These are phyloP conservation scores for Orchesellides sinensis DNA, from an alignment of 2,888 invertebrate genomes.

Conservation along the genomic window DNA sequence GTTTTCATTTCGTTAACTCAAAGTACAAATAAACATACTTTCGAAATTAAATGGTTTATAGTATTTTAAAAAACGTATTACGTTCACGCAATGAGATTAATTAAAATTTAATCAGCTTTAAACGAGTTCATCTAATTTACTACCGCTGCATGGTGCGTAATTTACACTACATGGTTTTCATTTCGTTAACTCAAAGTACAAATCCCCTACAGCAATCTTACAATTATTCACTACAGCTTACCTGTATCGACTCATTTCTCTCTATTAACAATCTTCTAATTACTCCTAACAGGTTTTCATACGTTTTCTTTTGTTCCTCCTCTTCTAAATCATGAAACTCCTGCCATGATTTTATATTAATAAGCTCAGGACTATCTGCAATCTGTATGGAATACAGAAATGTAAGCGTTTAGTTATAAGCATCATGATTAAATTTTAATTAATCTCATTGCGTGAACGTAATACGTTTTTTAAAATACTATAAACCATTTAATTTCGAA, in stretches of 20 bases:
- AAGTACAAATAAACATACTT: too few relatives aligned
- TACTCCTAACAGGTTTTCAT: slow-evolving; percentile 70
- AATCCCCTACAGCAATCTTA: too few relatives aligned
- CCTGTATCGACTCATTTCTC: slow-evolving; percentile 73
- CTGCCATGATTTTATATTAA: slow-evolving; percentile 72
- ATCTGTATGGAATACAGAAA: slow-evolving; percentile 7
- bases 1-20: too few relatives aligned
- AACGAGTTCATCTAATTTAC: not conserved
- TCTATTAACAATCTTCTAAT: slow-evolving; percentile 70
- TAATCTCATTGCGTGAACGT: not conserved
- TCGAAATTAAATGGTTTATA: not conserved
- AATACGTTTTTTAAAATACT: not conserved
- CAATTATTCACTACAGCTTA: too few relatives aligned
- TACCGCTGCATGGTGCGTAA: too few relatives aligned
- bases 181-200: too few relatives aligned
- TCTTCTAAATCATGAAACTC: slow-evolving; percentile 63
- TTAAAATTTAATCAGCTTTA: not conserved
- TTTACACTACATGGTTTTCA: too few relatives aligned
- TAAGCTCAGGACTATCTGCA: slow-evolving; percentile 73
- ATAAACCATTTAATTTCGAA: not conserved
- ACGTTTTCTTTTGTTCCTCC: slow-evolving; percentile 71
- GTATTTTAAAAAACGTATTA: not conserved
- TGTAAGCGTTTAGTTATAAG: not conserved
- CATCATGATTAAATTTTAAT: not conserved
- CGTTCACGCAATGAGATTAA: not conserved